These are phyloP conservation scores for Pampus argenteus DNA, from an alignment of 2,797 vertebrate species.

Conservation along the genomic window DNA sequence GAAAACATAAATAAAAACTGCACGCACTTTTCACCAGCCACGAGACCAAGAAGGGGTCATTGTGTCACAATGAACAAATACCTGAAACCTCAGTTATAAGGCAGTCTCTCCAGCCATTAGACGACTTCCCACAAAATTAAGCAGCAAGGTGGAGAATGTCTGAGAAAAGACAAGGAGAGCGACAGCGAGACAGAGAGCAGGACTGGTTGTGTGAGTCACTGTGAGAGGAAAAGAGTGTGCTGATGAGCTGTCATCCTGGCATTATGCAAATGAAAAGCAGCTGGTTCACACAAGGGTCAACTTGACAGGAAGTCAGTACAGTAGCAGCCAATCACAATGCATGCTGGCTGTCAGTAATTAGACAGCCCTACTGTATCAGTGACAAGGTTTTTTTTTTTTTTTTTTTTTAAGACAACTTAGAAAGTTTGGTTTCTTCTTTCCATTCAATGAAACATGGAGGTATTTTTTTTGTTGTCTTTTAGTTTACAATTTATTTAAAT, in stretches of 20 bases:
- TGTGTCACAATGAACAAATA: slow-evolving; percentile 1
- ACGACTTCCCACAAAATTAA: background rate
- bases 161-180: slow-evolving; percentile 5
- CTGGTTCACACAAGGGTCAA: slow-evolving; percentile 77
- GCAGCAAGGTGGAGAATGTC: slow-evolving; percentile 9
- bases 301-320: slow-evolving; percentile 68
- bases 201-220: slow-evolving; percentile 32
- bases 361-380: slow-evolving; percentile 36
- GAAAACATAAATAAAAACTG: too few relatives aligned
- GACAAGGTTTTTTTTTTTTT: slow-evolving; percentile 61
- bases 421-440: slow-evolving; percentile 37
- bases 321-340: slow-evolving; percentile 61
- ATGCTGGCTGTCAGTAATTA: slow-evolving; percentile 47
- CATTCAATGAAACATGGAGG: background rate
- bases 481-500: background rate
- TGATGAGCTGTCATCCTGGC: slow-evolving; percentile 77
- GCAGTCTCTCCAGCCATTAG: slow-evolving; percentile 4
- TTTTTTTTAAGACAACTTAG: slow-evolving; percentile 26
- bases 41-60: too few relatives aligned
- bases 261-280: slow-evolving; percentile 77
- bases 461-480: background rate
- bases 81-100: background rate
- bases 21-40: too few relatives aligned
- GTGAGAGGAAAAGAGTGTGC: slow-evolving; percentile 39
- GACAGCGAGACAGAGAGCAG: slow-evolving; percentile 31